Evolutionary conservation across 2,113 vertebrate genomes (phyloP).

Genomic region (Abramis brama): DNA sequence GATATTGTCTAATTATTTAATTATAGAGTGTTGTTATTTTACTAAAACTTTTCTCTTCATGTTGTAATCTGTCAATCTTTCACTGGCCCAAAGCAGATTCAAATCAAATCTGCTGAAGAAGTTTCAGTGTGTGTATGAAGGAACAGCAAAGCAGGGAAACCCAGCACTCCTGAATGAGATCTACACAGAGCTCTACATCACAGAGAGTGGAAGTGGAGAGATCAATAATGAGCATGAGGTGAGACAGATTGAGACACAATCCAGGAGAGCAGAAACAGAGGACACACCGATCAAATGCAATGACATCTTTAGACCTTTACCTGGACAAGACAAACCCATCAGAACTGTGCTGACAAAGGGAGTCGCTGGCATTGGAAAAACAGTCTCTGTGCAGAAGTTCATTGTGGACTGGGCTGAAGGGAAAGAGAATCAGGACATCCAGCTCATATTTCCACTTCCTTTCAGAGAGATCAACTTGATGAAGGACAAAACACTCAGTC

Average conservation of each 20-base stretch:
- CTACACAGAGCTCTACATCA: slow-evolving; percentile 37
- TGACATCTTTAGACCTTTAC: slow-evolving; percentile 10
- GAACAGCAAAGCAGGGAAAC: not conserved
- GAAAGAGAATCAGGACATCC: too few species aligned
- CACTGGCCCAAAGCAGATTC: rapidly evolving
- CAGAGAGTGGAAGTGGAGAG: not conserved
- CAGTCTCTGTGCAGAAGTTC: not conserved
- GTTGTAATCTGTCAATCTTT: too few species aligned
- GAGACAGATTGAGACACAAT: slow-evolving; percentile 4
- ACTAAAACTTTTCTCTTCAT: too few species aligned
- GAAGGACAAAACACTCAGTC: too few species aligned
- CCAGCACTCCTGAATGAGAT: slow-evolving; percentile 26
- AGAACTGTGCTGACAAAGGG: slow-evolving; percentile 17
- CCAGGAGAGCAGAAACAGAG: slow-evolving; percentile 14
- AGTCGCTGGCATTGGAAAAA: slow-evolving; percentile 19
- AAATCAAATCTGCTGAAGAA: not conserved
- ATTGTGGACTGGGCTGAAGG: too few species aligned
- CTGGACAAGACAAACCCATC: not conserved
- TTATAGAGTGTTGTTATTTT: too few species aligned
- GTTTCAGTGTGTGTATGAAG: not conserved
- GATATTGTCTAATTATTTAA: too few species aligned
- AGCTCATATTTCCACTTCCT: too few species aligned
- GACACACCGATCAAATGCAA: not conserved
- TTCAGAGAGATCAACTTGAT: too few species aligned
- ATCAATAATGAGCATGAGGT: slow-evolving; percentile 18